Conservation (phyloP, 2,797 vertebrate species). For the Schizopygopsis malacanthus region DNA sequence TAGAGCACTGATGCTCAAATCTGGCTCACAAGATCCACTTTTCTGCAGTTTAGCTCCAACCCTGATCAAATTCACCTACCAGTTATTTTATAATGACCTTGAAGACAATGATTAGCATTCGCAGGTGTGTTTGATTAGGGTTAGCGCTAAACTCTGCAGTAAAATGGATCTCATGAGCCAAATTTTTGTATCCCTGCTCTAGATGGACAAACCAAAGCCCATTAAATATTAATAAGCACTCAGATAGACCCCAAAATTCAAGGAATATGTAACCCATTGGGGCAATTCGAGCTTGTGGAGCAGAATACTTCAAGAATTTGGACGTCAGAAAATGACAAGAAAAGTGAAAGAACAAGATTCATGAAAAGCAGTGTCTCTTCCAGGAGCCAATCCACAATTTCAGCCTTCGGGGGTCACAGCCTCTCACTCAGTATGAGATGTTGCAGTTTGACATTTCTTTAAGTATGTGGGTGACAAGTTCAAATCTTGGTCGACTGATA, state of each 20-base stretch:
- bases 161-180: too few species aligned
- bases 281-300: neutral
- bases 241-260: conserved; percentile 4
- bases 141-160: too few species aligned
- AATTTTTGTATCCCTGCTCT: too few species aligned
- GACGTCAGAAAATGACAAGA: neutral
- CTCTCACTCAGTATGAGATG: neutral
- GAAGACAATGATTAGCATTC: too few species aligned
- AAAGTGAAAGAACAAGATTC: neutral
- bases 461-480: neutral
- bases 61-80: too few species aligned
- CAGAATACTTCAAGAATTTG: neutral
- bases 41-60: too few species aligned
- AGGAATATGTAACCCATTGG: conserved; percentile 9
- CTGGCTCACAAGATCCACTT: too few species aligned
- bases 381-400: neutral
- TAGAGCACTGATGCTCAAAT: too few species aligned
- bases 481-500: neutral
- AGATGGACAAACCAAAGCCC: conserved; percentile 19
- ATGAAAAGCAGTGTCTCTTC: neutral
- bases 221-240: conserved; percentile 29
- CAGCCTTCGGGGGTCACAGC: neutral
- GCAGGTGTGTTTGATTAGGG: too few species aligned
- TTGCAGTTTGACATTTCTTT: neutral
- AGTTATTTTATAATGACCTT: too few species aligned